Conservation (phyloP, 2,888 invertebrate genomes). For the Sinentomon sp. region DNA sequence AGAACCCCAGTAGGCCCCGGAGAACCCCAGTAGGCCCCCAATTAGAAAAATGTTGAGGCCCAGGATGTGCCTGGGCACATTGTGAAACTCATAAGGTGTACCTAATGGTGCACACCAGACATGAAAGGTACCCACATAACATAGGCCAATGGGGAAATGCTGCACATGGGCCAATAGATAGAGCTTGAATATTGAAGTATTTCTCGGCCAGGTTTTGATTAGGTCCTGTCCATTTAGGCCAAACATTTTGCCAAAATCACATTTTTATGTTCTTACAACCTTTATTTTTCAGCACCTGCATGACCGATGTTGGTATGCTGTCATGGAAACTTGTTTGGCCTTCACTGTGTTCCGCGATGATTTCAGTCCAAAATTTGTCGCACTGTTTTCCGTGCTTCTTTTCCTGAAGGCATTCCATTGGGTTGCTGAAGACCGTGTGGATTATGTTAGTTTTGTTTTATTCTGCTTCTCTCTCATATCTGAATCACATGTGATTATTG, state of each 20-base stretch:
- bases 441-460: conserved; percentile 82
- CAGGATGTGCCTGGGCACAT: too few relatives aligned
- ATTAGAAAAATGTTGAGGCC: too few relatives aligned
- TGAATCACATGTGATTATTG: too few relatives aligned
- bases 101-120: too few relatives aligned
- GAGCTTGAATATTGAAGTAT: not conserved
- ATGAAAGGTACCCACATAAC: too few relatives aligned
- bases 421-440: conserved; percentile 95
- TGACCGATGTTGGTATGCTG: conserved; percentile 95
- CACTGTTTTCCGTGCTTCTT: conserved; percentile 76
- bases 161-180: too few relatives aligned
- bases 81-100: too few relatives aligned
- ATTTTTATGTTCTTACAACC: conserved; percentile 1
- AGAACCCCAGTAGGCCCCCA: too few relatives aligned
- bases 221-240: too few relatives aligned
- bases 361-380: conserved; percentile 92
- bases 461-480: too few relatives aligned
- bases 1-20: too few relatives aligned
- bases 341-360: conserved; percentile 98
- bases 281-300: conserved; percentile 54
- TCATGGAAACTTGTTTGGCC: conserved; percentile 97
- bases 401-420: conserved; percentile 98
- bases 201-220: not conserved
- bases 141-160: too few relatives aligned
- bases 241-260: not conserved